phyloP scores from a whole-genome alignment of 1,140 invertebrate genomes.

The Yoshiicerus persimilis region DNA sequence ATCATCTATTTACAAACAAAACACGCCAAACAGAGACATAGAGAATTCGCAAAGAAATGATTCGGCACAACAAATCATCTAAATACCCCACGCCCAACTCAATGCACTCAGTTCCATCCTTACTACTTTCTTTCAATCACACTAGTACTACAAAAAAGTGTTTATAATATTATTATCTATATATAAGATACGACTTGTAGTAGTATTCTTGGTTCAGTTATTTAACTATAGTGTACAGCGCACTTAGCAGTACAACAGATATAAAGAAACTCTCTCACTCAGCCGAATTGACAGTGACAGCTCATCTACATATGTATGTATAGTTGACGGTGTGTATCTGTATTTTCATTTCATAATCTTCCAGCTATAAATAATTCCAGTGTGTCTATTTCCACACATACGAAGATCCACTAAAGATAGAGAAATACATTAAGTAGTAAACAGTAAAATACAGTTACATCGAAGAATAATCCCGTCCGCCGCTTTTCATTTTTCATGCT shows the following conservation, averaged over 20 bases:
- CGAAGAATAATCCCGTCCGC: background rate
- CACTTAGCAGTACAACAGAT: too few species aligned
- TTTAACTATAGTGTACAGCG: too few species aligned
- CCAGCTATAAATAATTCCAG: constrained; percentile 17
- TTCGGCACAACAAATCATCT: background rate
- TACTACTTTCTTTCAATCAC: background rate
- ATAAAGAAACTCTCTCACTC: background rate
- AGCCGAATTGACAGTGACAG: background rate
- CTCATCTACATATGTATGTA: background rate
- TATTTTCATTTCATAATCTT: background rate
- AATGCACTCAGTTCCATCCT: background rate
- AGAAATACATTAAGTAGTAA: background rate
- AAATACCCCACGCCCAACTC: background rate
- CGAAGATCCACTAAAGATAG: background rate
- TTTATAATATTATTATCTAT: too few species aligned
- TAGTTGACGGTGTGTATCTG: background rate
- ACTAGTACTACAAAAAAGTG: too few species aligned
- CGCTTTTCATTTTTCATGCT: background rate
- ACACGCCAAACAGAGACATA: background rate
- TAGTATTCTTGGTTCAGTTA: too few species aligned
- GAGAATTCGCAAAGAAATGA: background rate
- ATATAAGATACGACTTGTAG: too few species aligned
- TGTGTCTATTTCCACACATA: background rate
- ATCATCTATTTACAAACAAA: background rate
- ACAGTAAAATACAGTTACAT: background rate